Evolutionary conservation across 2,113 vertebrate species (phyloP), one percentile per base, ranked within the genome.

Genomic region (Channa argus): DNA sequence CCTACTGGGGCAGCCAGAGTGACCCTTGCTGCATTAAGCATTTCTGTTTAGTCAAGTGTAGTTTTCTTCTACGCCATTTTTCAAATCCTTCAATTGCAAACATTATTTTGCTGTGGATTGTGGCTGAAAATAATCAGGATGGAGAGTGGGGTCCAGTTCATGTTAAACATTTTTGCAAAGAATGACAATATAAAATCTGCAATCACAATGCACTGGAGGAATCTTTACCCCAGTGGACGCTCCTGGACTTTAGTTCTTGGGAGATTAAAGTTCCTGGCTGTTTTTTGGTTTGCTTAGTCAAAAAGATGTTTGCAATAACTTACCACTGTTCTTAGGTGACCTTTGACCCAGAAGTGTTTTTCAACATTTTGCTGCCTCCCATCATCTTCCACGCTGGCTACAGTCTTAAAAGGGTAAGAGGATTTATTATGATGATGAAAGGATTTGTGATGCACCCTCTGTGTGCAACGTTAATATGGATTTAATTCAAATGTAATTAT

Each of bases 351-450:
- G 98, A 99, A 87, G 97, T 99, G 50, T 99, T 99, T 93, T 99
- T 99, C 95, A 99, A 99, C 90, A 98, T 99, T 88, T 94, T 99
- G 88, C 95, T 99, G 86, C 98, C 98, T 84, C 98, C 98, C 33
- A 98, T 99, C 89, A 99, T 99, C 94, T 99, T 99, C 92, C 96
- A 99, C 53, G 98, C 98, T 13, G 98, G 98, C 77, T 99, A 99
- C 91, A 99, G 97, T 91, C 94, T 99, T 50, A 99, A 99, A 94
- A 93, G 96, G 95, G 98, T 99, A 95, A 83, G 95, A 65, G 6
- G 24, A 3, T 8, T 61, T 45, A 15, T 49, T 24, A 24, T 24
- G 24, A 24, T 24, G 24, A 24, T 24, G 24, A 24, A 49, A 77
- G 0, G 6, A 39, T 38, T 58, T 8, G 66, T 10, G 1, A 34